phyloP scores from a whole-genome alignment of 2,113 vertebrate genomes.

The Budorcas taxicolor region DNA sequence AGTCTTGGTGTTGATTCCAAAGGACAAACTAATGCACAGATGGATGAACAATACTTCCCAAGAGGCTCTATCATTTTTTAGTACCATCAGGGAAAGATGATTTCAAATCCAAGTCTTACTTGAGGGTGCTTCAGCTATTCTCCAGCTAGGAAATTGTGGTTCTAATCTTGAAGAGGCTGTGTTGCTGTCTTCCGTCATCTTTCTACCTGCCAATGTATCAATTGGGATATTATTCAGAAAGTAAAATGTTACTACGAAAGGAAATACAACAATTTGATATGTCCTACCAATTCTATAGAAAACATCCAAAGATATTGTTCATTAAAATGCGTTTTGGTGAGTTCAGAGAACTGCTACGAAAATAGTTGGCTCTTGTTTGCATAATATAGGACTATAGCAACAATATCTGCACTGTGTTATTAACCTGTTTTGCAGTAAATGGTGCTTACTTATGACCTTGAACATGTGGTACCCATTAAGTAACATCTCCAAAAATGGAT shows the following conservation, averaged over 20 bases:
- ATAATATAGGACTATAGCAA: background rate
- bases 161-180: background rate
- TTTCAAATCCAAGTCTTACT: background rate
- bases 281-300: background rate
- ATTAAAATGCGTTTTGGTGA: background rate
- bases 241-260: background rate
- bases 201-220: background rate
- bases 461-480: constrained; percentile 53
- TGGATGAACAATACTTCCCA: background rate
- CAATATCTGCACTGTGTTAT: background rate
- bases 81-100: background rate
- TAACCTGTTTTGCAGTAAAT: constrained; percentile 43
- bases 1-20: background rate
- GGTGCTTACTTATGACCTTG: constrained; percentile 34
- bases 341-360: constrained; percentile 31
- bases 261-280: background rate
- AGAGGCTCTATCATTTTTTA: background rate
- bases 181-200: background rate
- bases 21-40: background rate
- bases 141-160: background rate
- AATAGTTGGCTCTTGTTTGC: constrained; percentile 23
- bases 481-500: background rate
- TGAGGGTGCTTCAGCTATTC: background rate
- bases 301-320: background rate
- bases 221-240: background rate